Evolutionary conservation across 2,797 vertebrate species (phyloP), one percentile per base, ranked within the genome.

Genomic region (Acanthis flammea): DNA sequence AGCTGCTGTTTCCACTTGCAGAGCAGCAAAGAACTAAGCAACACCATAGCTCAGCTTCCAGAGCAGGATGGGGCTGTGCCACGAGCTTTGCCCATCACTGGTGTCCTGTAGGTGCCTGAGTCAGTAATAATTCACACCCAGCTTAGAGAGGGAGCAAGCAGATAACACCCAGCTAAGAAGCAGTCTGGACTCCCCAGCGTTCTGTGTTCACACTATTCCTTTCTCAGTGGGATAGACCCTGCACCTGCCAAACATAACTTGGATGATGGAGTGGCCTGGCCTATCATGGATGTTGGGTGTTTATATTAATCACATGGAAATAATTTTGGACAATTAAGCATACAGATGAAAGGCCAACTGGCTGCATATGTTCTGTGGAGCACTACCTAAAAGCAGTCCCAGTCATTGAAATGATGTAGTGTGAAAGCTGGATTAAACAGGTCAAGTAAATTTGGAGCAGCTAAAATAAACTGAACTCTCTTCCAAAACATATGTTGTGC

Each of bases 371-470:
- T 53, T 91, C 47, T 42, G 66, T 66, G 70, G 80, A 80, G 83
- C 92, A 86, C 7, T 79, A 93, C 88, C 90, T 95, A 86, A 95
- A 95, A 95, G 86, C 83, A 90, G 24, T 45, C 62, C 58, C 54
- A 75, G 60, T 60, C 74, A 88, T 3, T 72, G 80, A 90, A 95
- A 95, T 94, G 90, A 96, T 94, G 93, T 90, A 90, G 88, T 92
- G 92, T 93, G 90, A 96, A 96, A 92, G 55, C 92, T 78, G 83
- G 94, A 91, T 96, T 95, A 94, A 96, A 94, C 91, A 89, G 92
- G 95, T 94, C 91, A 91, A 96, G 80, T 92, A 94, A 96, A 95
- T 96, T 91, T 95, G 95, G 74, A 96, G 80, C 92, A 92, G 88
- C 88, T 96, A 96, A 95, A 94, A 96, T 93, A 96, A 96, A 96